These are phyloP conservation scores for Emys orbicularis DNA, from an alignment of 2,797 vertebrate genomes.

Conservation along the genomic window DNA sequence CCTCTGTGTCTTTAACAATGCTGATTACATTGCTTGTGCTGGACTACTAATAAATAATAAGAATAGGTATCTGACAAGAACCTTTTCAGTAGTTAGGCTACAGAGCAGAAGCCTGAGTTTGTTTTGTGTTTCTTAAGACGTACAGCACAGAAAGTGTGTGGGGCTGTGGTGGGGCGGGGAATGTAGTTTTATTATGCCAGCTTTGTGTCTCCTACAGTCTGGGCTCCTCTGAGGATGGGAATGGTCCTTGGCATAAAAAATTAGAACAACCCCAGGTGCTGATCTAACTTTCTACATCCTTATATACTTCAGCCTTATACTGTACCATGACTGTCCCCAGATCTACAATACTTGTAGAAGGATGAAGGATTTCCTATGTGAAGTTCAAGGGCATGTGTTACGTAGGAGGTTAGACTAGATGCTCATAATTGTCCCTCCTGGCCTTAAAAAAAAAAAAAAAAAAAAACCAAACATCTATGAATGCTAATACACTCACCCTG, in stretches of 20 bases:
- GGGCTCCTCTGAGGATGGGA: neutral
- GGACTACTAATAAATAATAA: neutral
- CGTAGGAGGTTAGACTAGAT: neutral
- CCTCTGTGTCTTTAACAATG: neutral
- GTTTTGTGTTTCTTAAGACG: neutral
- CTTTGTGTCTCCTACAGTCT: neutral
- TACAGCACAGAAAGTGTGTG: neutral
- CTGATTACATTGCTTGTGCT: rapidly evolving
- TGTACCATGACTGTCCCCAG: neutral
- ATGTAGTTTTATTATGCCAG: neutral
- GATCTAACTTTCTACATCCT: neutral
- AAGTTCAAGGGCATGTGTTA: neutral
- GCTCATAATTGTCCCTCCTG: neutral
- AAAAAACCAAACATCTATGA: rapidly evolving
- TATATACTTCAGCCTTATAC: neutral
- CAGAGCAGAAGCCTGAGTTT: neutral
- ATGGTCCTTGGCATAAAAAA: neutral
- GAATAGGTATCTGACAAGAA: neutral
- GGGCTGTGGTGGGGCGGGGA: neutral
- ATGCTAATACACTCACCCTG: neutral
- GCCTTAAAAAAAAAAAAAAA: neutral
- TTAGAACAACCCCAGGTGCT: neutral
- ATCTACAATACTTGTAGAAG: neutral
- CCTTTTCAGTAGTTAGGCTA: neutral
- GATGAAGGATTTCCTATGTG: neutral